These are phyloP conservation scores for Salvator merianae DNA, from an alignment of 2,113 vertebrate genomes.

Conservation along the genomic window DNA sequence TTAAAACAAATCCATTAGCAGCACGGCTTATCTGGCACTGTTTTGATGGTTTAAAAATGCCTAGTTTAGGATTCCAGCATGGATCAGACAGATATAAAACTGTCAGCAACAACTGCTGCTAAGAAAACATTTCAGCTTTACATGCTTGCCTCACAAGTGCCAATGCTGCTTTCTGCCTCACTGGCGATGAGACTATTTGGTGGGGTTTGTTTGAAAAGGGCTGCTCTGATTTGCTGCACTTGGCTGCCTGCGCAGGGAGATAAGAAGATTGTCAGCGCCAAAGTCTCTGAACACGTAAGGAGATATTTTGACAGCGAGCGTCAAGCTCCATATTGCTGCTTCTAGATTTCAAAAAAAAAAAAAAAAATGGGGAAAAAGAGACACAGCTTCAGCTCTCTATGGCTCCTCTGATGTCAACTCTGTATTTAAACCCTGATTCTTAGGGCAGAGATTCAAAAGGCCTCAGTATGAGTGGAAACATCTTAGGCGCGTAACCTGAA, in stretches of 20 bases:
- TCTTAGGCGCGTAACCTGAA: background rate
- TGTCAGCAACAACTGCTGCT: constrained; percentile 37
- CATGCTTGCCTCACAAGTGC: constrained; percentile 24
- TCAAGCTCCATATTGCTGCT: constrained; percentile 15
- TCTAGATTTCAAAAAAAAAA: background rate
- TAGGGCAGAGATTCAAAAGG: background rate
- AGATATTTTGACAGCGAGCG: background rate
- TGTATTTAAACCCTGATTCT: constrained; percentile 11
- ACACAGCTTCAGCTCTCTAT: constrained; percentile 20
- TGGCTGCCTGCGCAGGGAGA: constrained; percentile 46
- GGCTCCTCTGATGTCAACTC: background rate
- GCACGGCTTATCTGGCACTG: background rate
- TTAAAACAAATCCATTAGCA: constrained; percentile 1
- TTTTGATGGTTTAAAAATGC: background rate
- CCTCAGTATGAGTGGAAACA: background rate
- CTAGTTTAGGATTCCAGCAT: constrained; percentile 12
- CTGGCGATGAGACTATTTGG: constrained; percentile 46
- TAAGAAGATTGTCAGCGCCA: constrained; percentile 46
- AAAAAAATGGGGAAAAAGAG: background rate
- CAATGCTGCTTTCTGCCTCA: constrained; percentile 55
- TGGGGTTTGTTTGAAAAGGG: constrained; percentile 52
- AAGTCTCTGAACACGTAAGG: constrained; percentile 13
- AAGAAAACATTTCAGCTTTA: constrained; percentile 48
- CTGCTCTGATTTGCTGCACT: constrained; percentile 47
- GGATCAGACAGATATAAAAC: constrained; percentile 34